Evolutionary conservation across 2,113 vertebrate genomes (phyloP).

Genomic region (Rhineura floridana): DNA sequence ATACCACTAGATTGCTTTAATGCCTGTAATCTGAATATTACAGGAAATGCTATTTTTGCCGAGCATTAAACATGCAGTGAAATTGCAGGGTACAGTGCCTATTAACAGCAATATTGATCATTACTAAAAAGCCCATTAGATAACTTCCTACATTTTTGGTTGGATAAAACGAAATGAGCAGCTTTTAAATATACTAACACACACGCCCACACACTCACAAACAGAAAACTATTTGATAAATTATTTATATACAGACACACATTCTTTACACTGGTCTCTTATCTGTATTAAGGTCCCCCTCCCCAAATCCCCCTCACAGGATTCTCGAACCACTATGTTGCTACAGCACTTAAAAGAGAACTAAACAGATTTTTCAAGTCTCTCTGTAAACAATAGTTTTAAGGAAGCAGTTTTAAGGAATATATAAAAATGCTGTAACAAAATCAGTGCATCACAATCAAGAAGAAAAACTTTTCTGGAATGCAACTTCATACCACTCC

Average conservation of each 20-base stretch:
- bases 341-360: constrained; percentile 78
- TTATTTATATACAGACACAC: constrained; percentile 93
- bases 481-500: constrained; percentile 66
- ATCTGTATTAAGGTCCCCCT: constrained; percentile 67
- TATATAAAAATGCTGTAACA: constrained; percentile 76
- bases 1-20: constrained; percentile 82
- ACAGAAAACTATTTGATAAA: constrained; percentile 83
- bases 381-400: constrained; percentile 86
- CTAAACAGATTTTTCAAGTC: constrained; percentile 70
- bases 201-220: constrained; percentile 77
- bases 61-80: constrained; percentile 94
- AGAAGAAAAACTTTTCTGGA: constrained; percentile 72
- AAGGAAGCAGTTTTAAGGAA: constrained; percentile 75
- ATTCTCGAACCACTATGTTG: constrained; percentile 76
- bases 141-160: constrained; percentile 80
- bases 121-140: constrained; percentile 83
- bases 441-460: constrained; percentile 88
- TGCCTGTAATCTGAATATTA: constrained; percentile 73
- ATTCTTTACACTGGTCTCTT: constrained; percentile 89
- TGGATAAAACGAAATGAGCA: constrained; percentile 84
- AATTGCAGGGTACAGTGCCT: constrained; percentile 82
- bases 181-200: constrained; percentile 85
- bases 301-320: constrained; percentile 72
- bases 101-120: constrained; percentile 90
- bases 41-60: constrained; percentile 82